Percentiles rank a stretch among this genome's conserved stretches.
Conservation (phyloP, 2,888 invertebrate genomes). For the Orthosia incerta region DNA sequence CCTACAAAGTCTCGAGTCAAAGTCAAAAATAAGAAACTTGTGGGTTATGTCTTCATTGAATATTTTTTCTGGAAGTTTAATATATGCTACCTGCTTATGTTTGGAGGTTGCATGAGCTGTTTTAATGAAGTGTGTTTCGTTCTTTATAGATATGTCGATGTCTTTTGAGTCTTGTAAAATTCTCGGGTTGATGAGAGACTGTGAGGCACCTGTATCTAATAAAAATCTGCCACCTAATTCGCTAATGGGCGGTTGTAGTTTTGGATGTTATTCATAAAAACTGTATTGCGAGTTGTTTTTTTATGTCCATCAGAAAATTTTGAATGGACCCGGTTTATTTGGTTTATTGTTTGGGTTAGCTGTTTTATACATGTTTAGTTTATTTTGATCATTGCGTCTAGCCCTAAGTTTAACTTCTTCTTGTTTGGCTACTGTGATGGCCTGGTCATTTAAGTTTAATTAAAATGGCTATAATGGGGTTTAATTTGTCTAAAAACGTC, state of each 20-base stretch:
- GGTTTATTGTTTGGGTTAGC: background rate
- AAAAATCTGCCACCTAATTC: conserved; percentile 62
- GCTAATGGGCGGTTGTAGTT: conserved; percentile 35
- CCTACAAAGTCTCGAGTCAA: conserved; percentile 66
- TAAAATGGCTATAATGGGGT: conserved; percentile 41
- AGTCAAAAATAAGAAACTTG: conserved; percentile 25
- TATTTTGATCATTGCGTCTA: background rate
- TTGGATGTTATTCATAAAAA: conserved; percentile 43
- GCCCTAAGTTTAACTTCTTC: background rate
- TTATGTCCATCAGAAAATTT: conserved; percentile 48
- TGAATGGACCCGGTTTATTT: background rate
- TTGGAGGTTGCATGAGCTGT: too few relatives aligned
- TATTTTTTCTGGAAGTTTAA: too few relatives aligned
- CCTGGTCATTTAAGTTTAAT: background rate
- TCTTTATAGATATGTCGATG: background rate
- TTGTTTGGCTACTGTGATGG: background rate
- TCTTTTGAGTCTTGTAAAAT: conserved; percentile 19
- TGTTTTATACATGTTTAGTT: background rate
- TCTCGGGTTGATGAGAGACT: conserved; percentile 53
- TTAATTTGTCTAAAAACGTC: conserved; percentile 53
- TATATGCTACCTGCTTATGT: too few relatives aligned
- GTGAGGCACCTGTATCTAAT: conserved; percentile 62
- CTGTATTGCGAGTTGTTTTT: conserved; percentile 36
- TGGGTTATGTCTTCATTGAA: too few relatives aligned
- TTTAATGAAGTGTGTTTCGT: too few relatives aligned